phyloP scores from a whole-genome alignment of 1,140 invertebrate species.

The Sipha flava region DNA sequence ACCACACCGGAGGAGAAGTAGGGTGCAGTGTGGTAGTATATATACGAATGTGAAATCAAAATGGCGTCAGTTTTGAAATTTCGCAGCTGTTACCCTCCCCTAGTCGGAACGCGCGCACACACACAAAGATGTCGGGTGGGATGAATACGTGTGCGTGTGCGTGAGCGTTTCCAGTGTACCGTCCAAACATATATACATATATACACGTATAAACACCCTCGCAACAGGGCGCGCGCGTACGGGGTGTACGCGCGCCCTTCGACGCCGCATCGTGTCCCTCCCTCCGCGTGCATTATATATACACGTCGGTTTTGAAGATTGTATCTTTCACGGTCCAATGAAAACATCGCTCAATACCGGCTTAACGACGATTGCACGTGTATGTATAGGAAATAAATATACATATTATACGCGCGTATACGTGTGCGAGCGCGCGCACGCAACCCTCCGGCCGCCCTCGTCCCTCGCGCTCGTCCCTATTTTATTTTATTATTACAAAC shows the following conservation, averaged over 20 bases:
- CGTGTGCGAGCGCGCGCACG: background rate
- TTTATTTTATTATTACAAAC: too few relatives aligned
- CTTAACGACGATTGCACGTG: background rate
- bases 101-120: background rate
- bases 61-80: slow-evolving; percentile 20
- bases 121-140: background rate
- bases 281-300: background rate
- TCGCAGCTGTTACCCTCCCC: slow-evolving; percentile 15
- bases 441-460: background rate
- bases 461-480: too few relatives aligned
- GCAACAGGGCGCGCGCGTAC: background rate
- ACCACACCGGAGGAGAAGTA: background rate
- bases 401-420: background rate
- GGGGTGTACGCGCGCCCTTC: background rate
- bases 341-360: slow-evolving; percentile 22
- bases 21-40: background rate
- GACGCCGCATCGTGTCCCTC: background rate
- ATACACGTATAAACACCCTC: background rate
- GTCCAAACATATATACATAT: background rate
- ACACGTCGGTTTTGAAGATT: slow-evolving; percentile 7
- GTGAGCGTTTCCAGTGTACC: background rate
- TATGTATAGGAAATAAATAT: too few relatives aligned
- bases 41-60: slow-evolving; percentile 1
- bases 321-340: slow-evolving; percentile 26
- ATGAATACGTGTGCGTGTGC: background rate